phyloP scores from a whole-genome alignment of 2,888 invertebrate genomes.

The Drosophila limbata region DNA sequence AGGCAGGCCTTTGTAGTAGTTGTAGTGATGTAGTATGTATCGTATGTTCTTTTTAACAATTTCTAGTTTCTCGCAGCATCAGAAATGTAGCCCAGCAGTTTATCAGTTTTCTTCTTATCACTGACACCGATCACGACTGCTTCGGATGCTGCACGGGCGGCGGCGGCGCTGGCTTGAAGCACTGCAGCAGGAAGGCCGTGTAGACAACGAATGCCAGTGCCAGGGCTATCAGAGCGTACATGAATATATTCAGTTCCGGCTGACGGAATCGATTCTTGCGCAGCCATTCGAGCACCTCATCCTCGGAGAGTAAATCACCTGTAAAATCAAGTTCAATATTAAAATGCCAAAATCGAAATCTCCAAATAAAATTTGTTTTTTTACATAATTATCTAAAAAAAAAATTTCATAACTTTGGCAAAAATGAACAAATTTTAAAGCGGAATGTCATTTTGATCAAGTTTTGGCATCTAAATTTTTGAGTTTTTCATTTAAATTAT shows the following conservation, averaged over 20 bases:
- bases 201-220: constrained; percentile 94
- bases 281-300: constrained; percentile 96
- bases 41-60: constrained; percentile 34
- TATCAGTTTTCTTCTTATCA: constrained; percentile 31
- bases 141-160: constrained; percentile 86
- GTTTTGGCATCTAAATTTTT: too few species aligned
- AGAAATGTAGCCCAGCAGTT: constrained; percentile 45
- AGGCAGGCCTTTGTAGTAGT: constrained; percentile 44
- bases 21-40: constrained; percentile 20
- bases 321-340: neutral
- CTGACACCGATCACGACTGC: constrained; percentile 82
- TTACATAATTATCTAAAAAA: too few species aligned
- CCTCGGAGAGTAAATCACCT: constrained; percentile 94
- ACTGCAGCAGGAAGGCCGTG: constrained; percentile 95
- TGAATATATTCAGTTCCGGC: constrained; percentile 96
- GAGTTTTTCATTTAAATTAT: too few species aligned
- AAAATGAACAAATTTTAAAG: too few species aligned
- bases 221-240: constrained; percentile 95
- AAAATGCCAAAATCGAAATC: too few species aligned
- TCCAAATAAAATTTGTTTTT: too few species aligned
- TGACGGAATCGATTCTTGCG: constrained; percentile 96
- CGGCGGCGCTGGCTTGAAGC: constrained; percentile 91
- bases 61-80: constrained; percentile 38
- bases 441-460: too few species aligned
- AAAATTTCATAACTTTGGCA: too few species aligned